Evolutionary conservation across 2,888 invertebrate species (phyloP).

Genomic region (Drosophila neonasuta): DNA sequence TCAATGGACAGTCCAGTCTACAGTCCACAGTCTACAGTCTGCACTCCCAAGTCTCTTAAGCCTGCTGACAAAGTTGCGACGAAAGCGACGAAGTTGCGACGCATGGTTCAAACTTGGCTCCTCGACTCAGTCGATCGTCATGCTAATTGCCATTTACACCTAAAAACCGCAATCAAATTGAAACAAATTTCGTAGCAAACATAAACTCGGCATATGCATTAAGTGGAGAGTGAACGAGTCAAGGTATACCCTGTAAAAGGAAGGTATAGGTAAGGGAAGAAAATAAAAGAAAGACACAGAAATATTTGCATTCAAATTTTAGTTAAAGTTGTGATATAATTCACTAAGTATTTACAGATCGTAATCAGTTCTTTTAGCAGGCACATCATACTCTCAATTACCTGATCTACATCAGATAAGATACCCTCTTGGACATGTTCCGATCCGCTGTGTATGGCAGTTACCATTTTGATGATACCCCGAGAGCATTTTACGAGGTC

Average conservation of each 20-base stretch:
- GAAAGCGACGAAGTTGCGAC: slow-evolving; percentile 26
- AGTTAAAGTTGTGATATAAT: too few relatives aligned
- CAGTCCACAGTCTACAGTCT: neutral
- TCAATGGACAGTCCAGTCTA: slow-evolving; percentile 42
- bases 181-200: slow-evolving; percentile 52
- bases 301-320: too few relatives aligned
- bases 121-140: slow-evolving; percentile 34
- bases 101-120: slow-evolving; percentile 6
- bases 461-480: slow-evolving; percentile 57
- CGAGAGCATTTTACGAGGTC: slow-evolving; percentile 48
- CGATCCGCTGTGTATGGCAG: slow-evolving; percentile 33
- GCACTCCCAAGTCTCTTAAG: slow-evolving; percentile 30
- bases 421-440: slow-evolving; percentile 12
- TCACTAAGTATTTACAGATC: too few relatives aligned
- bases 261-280: neutral
- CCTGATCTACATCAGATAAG: neutral
- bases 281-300: too few relatives aligned
- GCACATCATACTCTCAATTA: neutral
- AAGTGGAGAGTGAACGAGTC: neutral
- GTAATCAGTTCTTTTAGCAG: too few relatives aligned
- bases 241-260: slow-evolving; percentile 36
- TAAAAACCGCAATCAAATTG: slow-evolving; percentile 60
- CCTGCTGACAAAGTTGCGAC: slow-evolving; percentile 60
- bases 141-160: slow-evolving; percentile 73
- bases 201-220: slow-evolving; percentile 12